Percentiles rank a stretch among this genome's conserved stretches.
phyloP scores from a whole-genome alignment of 1,140 invertebrate genomes.

The Gonatopus flavifemur region DNA sequence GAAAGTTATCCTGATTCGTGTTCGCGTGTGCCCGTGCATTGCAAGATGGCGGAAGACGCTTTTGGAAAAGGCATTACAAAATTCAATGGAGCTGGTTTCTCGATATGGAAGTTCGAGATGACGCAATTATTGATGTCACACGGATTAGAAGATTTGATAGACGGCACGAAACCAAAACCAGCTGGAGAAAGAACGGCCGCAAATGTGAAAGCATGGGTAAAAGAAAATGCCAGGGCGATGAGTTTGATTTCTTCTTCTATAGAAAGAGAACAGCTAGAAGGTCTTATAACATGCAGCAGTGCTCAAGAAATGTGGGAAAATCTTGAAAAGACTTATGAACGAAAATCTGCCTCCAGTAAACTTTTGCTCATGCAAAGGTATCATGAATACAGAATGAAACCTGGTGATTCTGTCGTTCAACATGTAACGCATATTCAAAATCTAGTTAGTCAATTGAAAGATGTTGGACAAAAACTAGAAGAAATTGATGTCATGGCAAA shows the following conservation, averaged over 20 bases:
- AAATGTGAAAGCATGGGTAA: neutral
- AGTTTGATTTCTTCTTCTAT: constrained; percentile 9
- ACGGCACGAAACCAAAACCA: neutral
- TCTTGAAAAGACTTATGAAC: neutral
- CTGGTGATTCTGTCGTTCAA: constrained; percentile 6
- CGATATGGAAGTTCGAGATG: constrained; percentile 10
- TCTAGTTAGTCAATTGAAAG: constrained; percentile 9
- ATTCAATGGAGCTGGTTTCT: constrained; percentile 14
- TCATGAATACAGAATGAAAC: constrained; percentile 4
- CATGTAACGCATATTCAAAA: constrained; percentile 13
- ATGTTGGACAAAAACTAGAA: constrained; percentile 9
- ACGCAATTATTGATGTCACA: constrained; percentile 9
- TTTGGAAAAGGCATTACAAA: constrained; percentile 5
- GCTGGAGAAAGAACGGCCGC: neutral
- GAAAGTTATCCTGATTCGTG: no score
- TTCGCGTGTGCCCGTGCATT: neutral
- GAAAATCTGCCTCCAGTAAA: constrained; percentile 6
- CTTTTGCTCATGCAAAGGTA: neutral
- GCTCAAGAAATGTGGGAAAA: neutral
- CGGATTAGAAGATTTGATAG: constrained; percentile 4
- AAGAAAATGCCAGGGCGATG: constrained; percentile 15
- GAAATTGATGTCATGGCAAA: constrained; percentile 17
- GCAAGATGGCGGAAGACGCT: constrained; percentile 6
- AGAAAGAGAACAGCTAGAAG: constrained; percentile 11
- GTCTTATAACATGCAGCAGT: no score